phyloP scores from a whole-genome alignment of 2,113 vertebrate genomes.

The Pachypanchax playfairii region DNA sequence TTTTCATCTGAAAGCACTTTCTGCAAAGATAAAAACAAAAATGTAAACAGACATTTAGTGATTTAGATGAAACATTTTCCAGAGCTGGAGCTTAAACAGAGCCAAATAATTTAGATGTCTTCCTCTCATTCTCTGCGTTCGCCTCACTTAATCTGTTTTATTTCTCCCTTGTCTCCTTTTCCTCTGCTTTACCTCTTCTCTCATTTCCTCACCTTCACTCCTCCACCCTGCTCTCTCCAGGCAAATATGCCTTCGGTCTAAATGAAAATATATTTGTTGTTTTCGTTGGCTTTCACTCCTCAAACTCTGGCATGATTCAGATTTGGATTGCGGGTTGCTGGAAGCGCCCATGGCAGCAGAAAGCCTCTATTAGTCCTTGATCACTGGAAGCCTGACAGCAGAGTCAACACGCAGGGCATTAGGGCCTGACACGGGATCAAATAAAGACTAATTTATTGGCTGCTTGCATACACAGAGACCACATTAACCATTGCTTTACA shows the following conservation, averaged over 20 bases:
- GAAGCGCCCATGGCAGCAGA: constrained; percentile 64
- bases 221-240: constrained; percentile 39
- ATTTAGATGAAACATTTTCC: constrained; percentile 60
- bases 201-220: constrained; percentile 49
- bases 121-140: constrained; percentile 28
- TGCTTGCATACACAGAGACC: constrained; percentile 63
- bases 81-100: constrained; percentile 38
- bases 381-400: constrained; percentile 72
- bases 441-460: constrained; percentile 76
- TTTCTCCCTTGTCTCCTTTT: constrained; percentile 23
- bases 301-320: constrained; percentile 61
- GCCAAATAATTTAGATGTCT: constrained; percentile 21
- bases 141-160: constrained; percentile 37
- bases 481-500: constrained; percentile 60
- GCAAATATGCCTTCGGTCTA: constrained; percentile 63
- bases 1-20: constrained; percentile 43
- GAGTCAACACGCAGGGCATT: constrained; percentile 70
- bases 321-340: constrained; percentile 59
- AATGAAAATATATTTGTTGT: constrained; percentile 78
- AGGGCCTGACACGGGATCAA: constrained; percentile 68
- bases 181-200: constrained; percentile 30
- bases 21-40: constrained; percentile 42
- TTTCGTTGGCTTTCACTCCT: constrained; percentile 66
- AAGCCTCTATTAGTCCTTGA: constrained; percentile 75
- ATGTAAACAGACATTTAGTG: constrained; percentile 60